These are phyloP conservation scores for Henricia sp. DNA, from an alignment of 53 echinoderm and acorn worm genomes.

Conservation along the genomic window DNA sequence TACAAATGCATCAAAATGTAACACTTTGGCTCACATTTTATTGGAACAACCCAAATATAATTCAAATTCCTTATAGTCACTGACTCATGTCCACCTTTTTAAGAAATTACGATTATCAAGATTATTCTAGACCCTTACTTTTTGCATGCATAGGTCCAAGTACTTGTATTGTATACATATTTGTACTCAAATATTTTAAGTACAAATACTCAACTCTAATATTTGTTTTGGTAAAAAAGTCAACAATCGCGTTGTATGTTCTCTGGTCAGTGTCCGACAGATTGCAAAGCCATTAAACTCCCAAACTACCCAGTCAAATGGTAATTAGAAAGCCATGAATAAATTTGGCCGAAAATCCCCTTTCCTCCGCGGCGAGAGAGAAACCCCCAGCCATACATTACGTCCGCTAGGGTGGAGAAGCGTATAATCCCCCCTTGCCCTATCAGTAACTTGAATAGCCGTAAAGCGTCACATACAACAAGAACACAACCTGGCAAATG, in stretches of 20 bases:
- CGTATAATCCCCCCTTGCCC: neutral
- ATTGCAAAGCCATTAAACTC: constrained; percentile 36
- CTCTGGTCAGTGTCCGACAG: neutral
- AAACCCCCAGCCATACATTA: neutral
- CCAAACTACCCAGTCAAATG: constrained; percentile 42
- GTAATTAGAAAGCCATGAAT: constrained; percentile 52
- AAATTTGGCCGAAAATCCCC: constrained; percentile 12
- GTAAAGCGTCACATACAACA: constrained; percentile 16
- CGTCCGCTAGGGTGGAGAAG: too few relatives aligned
- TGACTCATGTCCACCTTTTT: too few relatives aligned
- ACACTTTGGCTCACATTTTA: too few relatives aligned
- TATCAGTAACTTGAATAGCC: constrained; percentile 9
- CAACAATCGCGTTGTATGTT: too few relatives aligned
- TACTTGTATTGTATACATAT: too few relatives aligned
- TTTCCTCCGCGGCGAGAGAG: neutral
- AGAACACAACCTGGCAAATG: constrained; percentile 45
- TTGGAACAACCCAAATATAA: too few relatives aligned
- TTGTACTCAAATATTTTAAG: too few relatives aligned
- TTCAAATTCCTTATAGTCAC: too few relatives aligned
- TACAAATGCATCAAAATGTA: too few relatives aligned
- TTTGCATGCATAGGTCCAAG: too few relatives aligned
- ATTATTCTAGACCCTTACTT: too few relatives aligned
- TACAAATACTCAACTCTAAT: neutral
- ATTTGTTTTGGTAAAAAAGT: neutral
- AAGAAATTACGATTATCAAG: too few relatives aligned